Evolutionary conservation across 2,797 vertebrate species (phyloP).

Genomic region (Orestias chungarensis): DNA sequence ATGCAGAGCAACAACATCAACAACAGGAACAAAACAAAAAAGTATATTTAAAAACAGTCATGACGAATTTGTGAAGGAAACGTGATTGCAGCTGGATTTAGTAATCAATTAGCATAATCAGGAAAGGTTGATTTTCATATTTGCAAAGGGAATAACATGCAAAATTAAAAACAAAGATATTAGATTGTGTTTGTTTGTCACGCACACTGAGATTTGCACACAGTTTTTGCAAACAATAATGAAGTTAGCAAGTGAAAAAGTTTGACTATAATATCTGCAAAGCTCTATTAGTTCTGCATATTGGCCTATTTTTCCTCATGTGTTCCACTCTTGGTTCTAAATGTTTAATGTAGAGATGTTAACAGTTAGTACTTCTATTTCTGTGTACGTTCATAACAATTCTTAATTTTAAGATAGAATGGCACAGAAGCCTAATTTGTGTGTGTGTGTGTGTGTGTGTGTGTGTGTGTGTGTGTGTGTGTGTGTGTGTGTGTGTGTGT

Average conservation of each 20-base stretch:
- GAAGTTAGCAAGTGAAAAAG: not conserved
- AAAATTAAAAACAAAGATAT: not conserved
- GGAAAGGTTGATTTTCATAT: not conserved
- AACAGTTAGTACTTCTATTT: not conserved
- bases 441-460: not conserved
- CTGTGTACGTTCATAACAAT: not conserved
- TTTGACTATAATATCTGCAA: not conserved
- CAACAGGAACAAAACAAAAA: too few relatives aligned
- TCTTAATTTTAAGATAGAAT: not conserved
- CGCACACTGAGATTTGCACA: not conserved
- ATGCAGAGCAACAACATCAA: not conserved
- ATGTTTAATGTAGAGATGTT: not conserved
- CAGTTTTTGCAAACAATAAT: not conserved
- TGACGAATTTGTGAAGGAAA: not conserved
- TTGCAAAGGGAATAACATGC: not conserved
- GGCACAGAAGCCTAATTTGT: not conserved
- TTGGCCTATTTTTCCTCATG: not conserved
- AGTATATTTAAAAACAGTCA: not conserved
- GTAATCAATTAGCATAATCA: not conserved
- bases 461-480: slow-evolving; percentile 1
- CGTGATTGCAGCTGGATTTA: not conserved
- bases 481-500: slow-evolving; percentile 1
- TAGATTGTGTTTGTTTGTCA: not conserved
- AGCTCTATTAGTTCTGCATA: not conserved
- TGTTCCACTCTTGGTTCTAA: not conserved